Base-by-base conservation (phyloP, 2,113 vertebrate genomes). In the Pristiophorus japonicus region DNA sequence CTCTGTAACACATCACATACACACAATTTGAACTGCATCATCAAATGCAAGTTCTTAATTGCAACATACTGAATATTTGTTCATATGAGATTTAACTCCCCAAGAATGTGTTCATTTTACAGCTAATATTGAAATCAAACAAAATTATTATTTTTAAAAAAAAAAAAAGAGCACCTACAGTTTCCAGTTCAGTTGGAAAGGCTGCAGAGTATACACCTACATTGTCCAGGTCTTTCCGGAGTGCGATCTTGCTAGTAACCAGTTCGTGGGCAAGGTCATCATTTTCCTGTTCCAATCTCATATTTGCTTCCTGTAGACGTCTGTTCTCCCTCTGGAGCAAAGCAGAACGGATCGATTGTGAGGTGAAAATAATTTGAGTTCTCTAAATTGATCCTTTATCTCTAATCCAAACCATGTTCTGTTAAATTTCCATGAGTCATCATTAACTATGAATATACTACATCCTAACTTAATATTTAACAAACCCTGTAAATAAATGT, bases 231-330 rank as follows among this genome's bases (percentile, higher is more conserved):
- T 99, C 99, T 96, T 99, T 99, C 8, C 99, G 97, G 94, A 99
- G 97, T 0, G 99, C 99, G 2, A 99, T 99, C 98, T 99, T 99
- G 98, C 99, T 99, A 97, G 99, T 99, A 96, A 99, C 99, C 95
- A 99, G 97, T 95, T 99, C 99, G 0, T 99, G 99, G 4, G 99
- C 99, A 73, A 99, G 97, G 96, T 99, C 99, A n/a, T 99, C 99
- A 0, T 99, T 99, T 97, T 99, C 99, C 96, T 99, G 99, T 97
- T 99, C 99, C 97, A 99, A 96, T 0, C 99, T 98, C 99, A 99
- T 99, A 97, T 99, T 99, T 1, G 99, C 99, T 95, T 99, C 99
- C 96, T 99, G 99, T 0, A 99, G 97, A 38, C 99, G 98, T 4
- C 99, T 98, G 96, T 99, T 99, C 97, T 99, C 99, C 34, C 99